Conservation (phyloP, 2,888 invertebrate genomes). For the Pseudoips prasinana region DNA sequence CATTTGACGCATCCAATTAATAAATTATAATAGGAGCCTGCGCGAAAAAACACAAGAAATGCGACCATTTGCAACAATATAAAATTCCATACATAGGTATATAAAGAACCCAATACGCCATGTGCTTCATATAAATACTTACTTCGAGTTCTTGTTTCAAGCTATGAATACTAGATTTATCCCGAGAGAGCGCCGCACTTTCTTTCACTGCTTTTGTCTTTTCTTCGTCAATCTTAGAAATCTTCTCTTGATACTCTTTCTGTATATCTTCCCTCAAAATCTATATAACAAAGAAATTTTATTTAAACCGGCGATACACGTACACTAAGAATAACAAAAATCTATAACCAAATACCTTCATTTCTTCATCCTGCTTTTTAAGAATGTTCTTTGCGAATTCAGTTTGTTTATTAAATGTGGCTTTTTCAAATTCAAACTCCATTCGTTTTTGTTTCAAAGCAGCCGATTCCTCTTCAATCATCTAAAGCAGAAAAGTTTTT, state of each 20-base stretch:
- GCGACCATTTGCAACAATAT: too few species aligned
- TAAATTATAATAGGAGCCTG: too few species aligned
- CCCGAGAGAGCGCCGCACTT: conserved; percentile 54
- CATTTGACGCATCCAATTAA: too few species aligned
- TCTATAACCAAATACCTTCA: too few species aligned
- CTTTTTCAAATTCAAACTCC: conserved; percentile 82
- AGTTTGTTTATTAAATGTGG: conserved; percentile 83
- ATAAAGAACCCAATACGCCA: too few species aligned
- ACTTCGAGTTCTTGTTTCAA: conserved; percentile 71
- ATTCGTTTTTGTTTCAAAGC: conserved; percentile 81
- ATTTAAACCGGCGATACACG: too few species aligned
- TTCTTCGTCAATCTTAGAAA: conserved; percentile 63
- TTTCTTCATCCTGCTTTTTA: conserved; percentile 82
- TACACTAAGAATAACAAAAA: background rate
- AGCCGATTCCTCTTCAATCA: conserved; percentile 70
- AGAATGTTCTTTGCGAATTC: conserved; percentile 80
- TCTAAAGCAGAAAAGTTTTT: conserved; percentile 46
- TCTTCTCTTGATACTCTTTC: conserved; percentile 68
- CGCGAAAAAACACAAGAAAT: too few species aligned
- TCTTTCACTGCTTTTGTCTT: conserved; percentile 59
- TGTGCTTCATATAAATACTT: too few species aligned
- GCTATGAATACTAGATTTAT: conserved; percentile 60
- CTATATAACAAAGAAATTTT: too few species aligned
- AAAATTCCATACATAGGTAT: too few species aligned
- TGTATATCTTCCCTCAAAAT: conserved; percentile 66